Evolutionary conservation across 2,113 vertebrate genomes (phyloP).

Genomic region (Barnardius zonarius): DNA sequence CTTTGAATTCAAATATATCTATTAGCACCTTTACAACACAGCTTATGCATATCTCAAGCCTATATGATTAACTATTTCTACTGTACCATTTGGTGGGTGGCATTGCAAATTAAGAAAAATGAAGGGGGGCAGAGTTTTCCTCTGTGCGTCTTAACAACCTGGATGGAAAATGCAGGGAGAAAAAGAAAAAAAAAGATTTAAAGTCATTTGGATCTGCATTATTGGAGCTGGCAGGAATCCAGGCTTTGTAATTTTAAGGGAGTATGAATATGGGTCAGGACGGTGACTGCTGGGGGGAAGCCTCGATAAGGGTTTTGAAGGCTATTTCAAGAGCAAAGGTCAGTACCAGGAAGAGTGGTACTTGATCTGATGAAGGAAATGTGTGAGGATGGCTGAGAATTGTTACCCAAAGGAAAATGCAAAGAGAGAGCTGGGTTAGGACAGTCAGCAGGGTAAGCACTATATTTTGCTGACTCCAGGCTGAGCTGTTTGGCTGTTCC

Average conservation of each 20-base stretch:
- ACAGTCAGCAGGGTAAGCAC: neutral
- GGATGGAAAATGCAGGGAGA: neutral
- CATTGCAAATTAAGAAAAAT: conserved; percentile 16
- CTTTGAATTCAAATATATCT: conserved; percentile 52
- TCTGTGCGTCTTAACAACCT: neutral
- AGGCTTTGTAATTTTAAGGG: neutral
- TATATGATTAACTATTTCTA: conserved; percentile 23
- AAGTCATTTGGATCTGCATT: neutral
- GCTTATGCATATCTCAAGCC: neutral
- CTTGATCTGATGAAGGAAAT: neutral
- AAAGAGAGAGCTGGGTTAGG: neutral
- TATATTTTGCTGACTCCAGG: neutral
- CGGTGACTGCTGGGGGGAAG: neutral
- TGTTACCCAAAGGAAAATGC: neutral
- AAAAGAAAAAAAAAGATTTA: neutral
- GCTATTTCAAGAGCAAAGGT: neutral
- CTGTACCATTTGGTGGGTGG: conserved; percentile 23
- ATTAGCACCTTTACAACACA: conserved; percentile 41
- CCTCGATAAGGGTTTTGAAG: neutral
- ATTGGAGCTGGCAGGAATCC: neutral
- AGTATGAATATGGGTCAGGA: neutral
- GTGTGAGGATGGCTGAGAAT: neutral
- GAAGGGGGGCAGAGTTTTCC: neutral
- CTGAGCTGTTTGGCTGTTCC: neutral
- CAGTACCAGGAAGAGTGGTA: neutral